A percentile compares a stretch with the other conserved stretches of the same genome.
Evolutionary conservation across 1,140 invertebrate genomes (phyloP).

Genomic region (Trachelipus rathkii): DNA sequence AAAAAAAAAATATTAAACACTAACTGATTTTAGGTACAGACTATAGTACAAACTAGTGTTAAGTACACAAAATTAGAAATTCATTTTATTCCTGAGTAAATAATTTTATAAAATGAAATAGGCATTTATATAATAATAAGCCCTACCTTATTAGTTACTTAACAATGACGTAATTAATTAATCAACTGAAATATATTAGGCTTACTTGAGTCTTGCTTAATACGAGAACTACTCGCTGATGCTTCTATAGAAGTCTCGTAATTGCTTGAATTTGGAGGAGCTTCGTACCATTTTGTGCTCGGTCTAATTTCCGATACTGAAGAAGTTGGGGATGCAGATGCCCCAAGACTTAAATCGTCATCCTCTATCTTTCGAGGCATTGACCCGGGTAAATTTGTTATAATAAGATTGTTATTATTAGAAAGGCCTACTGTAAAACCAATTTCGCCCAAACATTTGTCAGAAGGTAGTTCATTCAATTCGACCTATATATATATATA

Average conservation of each 20-base stretch:
- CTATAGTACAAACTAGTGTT: no score
- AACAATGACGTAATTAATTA: no score
- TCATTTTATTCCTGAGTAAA: no score
- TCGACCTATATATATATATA: not conserved
- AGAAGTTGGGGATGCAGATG: conserved; percentile 57
- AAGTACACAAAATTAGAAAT: no score
- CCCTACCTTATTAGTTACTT: no score
- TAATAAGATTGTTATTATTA: conserved; percentile 39
- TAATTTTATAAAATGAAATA: no score
- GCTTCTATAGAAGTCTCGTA: conserved; percentile 40
- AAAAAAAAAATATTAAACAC: no score
- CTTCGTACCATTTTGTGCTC: conserved; percentile 29
- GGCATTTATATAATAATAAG: no score
- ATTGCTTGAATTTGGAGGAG: conserved; percentile 29
- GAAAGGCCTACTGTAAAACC: not conserved
- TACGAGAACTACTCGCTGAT: conserved; percentile 47
- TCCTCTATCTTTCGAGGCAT: conserved; percentile 48
- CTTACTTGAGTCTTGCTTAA: conserved; percentile 52
- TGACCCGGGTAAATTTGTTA: conserved; percentile 13
- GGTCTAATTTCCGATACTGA: conserved; percentile 44
- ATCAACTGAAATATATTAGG: no score
- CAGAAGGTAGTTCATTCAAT: not conserved
- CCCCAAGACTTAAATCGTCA: conserved; percentile 56
- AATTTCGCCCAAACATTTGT: not conserved
- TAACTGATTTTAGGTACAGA: no score